Base-by-base conservation (phyloP, 2,797 vertebrate genomes). In the Botia almorhae region DNA sequence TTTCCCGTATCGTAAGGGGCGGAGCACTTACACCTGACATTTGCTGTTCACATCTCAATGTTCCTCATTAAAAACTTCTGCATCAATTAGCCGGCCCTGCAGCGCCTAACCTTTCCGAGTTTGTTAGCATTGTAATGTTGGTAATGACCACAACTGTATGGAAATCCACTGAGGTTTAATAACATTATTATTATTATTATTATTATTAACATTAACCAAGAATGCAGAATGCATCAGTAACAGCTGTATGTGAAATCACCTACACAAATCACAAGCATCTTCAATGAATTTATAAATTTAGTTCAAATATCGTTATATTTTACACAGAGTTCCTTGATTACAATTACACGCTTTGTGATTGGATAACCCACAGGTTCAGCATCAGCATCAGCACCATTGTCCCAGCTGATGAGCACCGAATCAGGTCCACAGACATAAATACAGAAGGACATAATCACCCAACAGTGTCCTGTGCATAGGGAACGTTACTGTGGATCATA, bases 41-140 rank as follows among this genome's bases (percentile, higher is more conserved):
- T 93, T 91, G 78, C 82, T 72, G 74, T 83, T 76, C 61, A 12
- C 39, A 77, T 36, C 87, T 74, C 61, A 17, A 43, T 43, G 39
- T 68, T 80, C 74, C 81, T 79, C 81, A 77, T 83, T 93, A 92
- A 91, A 86, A 84, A 73, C 82, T 85, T 86, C 89, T 87, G 89
- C 86, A 82, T 77, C 90, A 91, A 92, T 92, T 91, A 92, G 85
- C 88, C 74, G 83, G 77, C 80, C 84, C 84, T 81, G 83, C 82
- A 85, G 85, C 88, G 76, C 82, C 81, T 90, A 91, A 91, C 90
- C 90, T 92, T 93, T 91, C 84, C 51, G 77, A 60, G 39, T 75
- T 60, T 82, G 81, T 55, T 85, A 85, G 85, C 80, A 75, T 83
- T 70, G 67, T 21, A 60, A 69, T 51, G 74, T 85, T 84, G 74